phyloP scores from a whole-genome alignment of 2,888 invertebrate genomes.

The Metellina segmentata region DNA sequence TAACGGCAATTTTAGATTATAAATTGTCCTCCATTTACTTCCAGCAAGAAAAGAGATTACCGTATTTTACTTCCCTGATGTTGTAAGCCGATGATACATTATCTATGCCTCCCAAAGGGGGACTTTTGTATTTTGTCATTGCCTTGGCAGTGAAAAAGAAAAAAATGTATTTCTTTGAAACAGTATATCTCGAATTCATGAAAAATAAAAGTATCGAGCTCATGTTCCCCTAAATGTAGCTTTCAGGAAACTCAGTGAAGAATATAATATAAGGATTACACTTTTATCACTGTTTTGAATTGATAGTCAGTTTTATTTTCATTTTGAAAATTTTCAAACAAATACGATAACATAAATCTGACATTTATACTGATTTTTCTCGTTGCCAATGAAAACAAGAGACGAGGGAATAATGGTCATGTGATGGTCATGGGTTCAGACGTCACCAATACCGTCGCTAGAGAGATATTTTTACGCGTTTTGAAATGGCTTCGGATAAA shows the following conservation, averaged over 20 bases:
- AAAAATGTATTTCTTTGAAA: not conserved
- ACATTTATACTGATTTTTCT: no score
- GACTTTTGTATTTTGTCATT: not conserved
- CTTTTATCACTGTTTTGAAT: not conserved
- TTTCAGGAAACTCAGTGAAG: not conserved
- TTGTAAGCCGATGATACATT: not conserved
- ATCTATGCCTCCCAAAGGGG: not conserved
- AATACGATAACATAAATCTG: no score
- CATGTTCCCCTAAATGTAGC: not conserved
- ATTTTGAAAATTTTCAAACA: no score
- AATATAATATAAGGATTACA: not conserved
- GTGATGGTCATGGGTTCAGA: no score
- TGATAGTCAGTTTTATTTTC: no score
- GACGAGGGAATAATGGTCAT: no score
- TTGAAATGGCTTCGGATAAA: not conserved
- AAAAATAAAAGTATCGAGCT: not conserved
- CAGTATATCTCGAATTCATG: not conserved
- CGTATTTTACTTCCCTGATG: not conserved
- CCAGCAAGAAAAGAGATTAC: not conserved
- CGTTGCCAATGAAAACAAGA: no score
- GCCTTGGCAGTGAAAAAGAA: not conserved
- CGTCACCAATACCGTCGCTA: no score
- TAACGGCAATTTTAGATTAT: not conserved
- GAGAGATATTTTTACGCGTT: not conserved
- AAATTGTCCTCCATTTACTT: not conserved